Evolutionary conservation across 2,888 invertebrate species (phyloP), one percentile per base, ranked within the genome.

Genomic region (Troglohyphantes excavatus): DNA sequence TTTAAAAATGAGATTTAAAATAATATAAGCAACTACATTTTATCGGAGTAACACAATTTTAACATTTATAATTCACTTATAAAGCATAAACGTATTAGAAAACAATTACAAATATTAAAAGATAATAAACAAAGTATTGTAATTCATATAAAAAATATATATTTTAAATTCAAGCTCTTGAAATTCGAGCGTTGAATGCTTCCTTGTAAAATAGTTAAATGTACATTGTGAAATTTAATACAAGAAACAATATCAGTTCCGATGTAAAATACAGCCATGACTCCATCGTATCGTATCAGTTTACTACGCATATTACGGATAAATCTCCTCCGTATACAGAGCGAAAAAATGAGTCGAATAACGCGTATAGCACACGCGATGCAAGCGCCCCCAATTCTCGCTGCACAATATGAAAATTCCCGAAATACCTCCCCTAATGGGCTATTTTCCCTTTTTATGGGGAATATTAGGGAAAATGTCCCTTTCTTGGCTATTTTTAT

Each of bases 381-480:
- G 79, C 26, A 81, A 88, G 79, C 75, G 72, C 23, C 68, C 26
- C 46, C 27, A 59, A 75, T 68, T 70, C 63, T 61, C 70, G 27
- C 3, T 29, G 17, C 19, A 75, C 82, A 76, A 89, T 89, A 83
- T 82, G 70, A 89, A 76, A 76, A 89, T 76, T 82, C 75, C 82
- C 46, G 23, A 82, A 89, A 83, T 89, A 89, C 81, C 76, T 46
- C 70, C 82, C 76, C 43, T 75, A 82, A 89, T 89, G 88, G 88
- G 82, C 88, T 82, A 82, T 82, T 82, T 88, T 88, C 81, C 13
- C 29, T 33, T 88, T 89, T 89, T 89, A 82, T 82, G 88, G 68
- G 68, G 26, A 33, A 68, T 76, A 76, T 76, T 65, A 39, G 43
- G 23, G 59, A 26, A 78, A 53, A 72, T 61, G 19, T 23, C 27